Conservation (phyloP, 2,888 invertebrate species). For the Allolobophora icterica region DNA sequence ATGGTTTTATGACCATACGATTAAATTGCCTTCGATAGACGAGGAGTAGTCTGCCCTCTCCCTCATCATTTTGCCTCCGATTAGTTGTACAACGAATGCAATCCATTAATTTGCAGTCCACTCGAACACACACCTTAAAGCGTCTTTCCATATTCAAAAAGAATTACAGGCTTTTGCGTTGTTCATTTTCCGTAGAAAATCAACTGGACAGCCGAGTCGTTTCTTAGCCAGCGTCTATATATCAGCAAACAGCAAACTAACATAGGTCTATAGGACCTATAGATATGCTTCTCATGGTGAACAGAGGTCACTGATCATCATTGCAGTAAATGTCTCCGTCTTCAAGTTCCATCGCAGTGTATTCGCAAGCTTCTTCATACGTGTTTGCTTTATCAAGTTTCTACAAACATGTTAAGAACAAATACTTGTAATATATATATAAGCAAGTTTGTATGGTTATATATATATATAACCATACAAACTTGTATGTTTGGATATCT, state of each 20-base stretch:
- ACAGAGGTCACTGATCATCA: background rate
- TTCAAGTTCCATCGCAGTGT: background rate
- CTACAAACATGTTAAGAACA: background rate
- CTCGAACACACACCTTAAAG: background rate
- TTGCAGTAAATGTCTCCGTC: background rate
- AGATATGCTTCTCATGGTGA: background rate
- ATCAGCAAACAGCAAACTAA: background rate
- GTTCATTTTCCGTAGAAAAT: background rate
- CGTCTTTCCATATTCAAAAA: background rate
- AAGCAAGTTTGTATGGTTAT: background rate
- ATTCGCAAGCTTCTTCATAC: background rate
- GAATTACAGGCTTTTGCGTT: background rate
- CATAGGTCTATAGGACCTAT: background rate
- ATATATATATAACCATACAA: background rate
- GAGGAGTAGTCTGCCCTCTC: background rate
- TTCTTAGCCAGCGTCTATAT: background rate
- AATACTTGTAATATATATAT: background rate
- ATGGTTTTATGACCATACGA: background rate
- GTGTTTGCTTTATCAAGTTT: background rate
- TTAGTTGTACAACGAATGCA: background rate
- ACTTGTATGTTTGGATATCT: background rate
- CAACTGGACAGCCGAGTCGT: background rate
- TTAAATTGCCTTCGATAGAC: background rate
- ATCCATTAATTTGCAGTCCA: background rate
- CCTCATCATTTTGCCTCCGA: background rate